Evolutionary conservation across 2,797 vertebrate genomes (phyloP).

Genomic region (Thripadectes ignobilis): DNA sequence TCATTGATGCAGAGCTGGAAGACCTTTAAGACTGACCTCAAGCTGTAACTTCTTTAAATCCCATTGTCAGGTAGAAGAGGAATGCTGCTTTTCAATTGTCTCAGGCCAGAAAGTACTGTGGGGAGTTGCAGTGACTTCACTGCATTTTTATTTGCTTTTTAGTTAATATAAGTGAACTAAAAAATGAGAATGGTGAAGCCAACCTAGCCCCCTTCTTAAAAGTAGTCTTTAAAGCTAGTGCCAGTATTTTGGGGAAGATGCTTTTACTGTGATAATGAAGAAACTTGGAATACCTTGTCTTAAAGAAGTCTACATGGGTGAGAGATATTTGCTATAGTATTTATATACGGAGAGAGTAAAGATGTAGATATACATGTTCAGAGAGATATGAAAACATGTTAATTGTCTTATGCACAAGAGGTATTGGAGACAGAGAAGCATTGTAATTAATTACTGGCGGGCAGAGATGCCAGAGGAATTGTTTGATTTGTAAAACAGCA

Average conservation of each 20-base stretch:
- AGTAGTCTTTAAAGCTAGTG: not conserved
- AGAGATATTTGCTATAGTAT: not conserved
- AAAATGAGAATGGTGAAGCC: not conserved
- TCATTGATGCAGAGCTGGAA: accelerated
- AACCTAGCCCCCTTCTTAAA: not conserved
- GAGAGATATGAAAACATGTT: not conserved
- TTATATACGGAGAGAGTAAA: not conserved
- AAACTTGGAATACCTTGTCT: not conserved
- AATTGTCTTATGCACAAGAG: not conserved
- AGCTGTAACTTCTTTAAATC: not conserved
- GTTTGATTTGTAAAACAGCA: not conserved
- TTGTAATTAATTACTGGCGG: not conserved
- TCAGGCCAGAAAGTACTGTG: not conserved
- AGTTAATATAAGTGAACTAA: not conserved
- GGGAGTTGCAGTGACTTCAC: not conserved
- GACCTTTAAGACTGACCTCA: not conserved
- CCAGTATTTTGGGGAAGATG: not conserved
- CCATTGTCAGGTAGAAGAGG: not conserved
- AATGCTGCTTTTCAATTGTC: not conserved
- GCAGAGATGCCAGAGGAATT: not conserved
- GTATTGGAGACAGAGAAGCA: not conserved
- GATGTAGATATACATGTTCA: accelerated
- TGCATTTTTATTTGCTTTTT: not conserved
- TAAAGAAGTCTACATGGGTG: not conserved
- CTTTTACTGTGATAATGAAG: not conserved